phyloP scores from a whole-genome alignment of 2,113 vertebrate genomes.

The Psittacus erithacus region DNA sequence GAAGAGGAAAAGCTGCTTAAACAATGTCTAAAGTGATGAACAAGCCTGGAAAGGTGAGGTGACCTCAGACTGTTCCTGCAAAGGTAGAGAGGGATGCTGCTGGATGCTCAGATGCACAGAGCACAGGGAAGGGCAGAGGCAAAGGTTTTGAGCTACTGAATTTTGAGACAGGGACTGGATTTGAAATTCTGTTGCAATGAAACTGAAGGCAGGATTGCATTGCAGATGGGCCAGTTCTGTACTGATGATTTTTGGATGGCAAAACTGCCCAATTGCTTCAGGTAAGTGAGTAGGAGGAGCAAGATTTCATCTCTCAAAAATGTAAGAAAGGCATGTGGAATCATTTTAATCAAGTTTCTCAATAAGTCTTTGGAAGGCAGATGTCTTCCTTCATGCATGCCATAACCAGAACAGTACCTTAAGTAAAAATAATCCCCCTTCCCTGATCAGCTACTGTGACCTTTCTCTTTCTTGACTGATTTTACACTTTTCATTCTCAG shows the following conservation, averaged over 20 bases:
- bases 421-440: background rate
- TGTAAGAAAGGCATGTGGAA: background rate
- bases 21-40: background rate
- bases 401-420: background rate
- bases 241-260: background rate
- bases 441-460: rapidly evolving
- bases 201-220: background rate
- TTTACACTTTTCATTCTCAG: background rate
- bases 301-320: constrained; percentile 35
- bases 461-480: background rate
- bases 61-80: background rate
- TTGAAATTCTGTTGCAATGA: background rate
- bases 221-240: background rate
- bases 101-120: background rate
- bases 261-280: background rate
- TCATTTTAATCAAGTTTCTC: constrained; percentile 10
- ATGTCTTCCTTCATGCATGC: background rate
- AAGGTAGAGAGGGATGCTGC: background rate
- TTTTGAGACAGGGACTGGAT: background rate
- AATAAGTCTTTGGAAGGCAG: constrained; percentile 7
- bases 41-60: background rate
- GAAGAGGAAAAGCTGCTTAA: background rate
- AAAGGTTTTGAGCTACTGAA: background rate
- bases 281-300: background rate
- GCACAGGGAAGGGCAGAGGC: background rate